Evolutionary conservation across 2,797 vertebrate species (phyloP).

Genomic region (Strix occidentalis): DNA sequence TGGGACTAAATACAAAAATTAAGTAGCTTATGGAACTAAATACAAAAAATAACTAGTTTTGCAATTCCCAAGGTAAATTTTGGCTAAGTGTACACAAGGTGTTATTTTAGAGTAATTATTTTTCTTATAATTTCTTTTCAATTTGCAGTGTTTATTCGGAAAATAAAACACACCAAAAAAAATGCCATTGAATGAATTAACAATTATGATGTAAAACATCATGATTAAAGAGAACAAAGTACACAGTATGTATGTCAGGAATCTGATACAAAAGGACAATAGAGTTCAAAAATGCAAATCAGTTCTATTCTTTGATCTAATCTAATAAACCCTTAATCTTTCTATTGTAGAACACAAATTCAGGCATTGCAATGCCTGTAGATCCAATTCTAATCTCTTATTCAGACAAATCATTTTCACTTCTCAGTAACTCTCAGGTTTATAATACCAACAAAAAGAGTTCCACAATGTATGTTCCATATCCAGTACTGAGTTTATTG

Average conservation of each 20-base stretch:
- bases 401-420: not conserved
- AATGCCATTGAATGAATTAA: not conserved
- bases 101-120: not conserved
- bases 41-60: not conserved
- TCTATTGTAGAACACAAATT: not conserved
- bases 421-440: not conserved
- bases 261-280: not conserved
- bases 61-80: not conserved
- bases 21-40: not conserved
- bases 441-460: not conserved
- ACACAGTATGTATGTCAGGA: not conserved
- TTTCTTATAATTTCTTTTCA: not conserved
- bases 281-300: not conserved
- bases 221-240: not conserved
- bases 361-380: not conserved
- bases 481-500: not conserved
- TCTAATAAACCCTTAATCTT: constrained; percentile 9
- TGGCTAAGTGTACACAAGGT: not conserved
- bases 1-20: not conserved
- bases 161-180: not conserved
- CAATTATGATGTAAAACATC: not conserved
- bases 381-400: not conserved
- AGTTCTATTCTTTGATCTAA: not conserved
- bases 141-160: not conserved
- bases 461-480: not conserved